Conservation (phyloP, 2,113 vertebrate species). For the Dromiciops gliroides region DNA sequence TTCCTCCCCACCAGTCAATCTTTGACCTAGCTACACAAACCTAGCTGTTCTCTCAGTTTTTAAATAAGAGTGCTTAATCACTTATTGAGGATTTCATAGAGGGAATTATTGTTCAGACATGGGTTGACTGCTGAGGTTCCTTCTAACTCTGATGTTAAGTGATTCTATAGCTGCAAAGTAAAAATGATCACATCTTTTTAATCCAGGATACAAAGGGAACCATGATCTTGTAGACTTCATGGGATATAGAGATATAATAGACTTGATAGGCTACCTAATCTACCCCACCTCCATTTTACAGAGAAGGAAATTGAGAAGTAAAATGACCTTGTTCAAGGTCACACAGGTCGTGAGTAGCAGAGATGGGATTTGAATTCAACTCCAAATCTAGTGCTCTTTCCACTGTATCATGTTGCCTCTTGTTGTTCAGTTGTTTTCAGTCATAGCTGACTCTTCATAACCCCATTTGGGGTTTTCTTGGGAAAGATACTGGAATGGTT, state of each 20-base stretch:
- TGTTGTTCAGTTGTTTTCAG: background rate
- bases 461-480: no score
- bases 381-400: background rate
- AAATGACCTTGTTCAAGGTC: background rate
- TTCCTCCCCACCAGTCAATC: background rate
- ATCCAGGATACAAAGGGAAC: background rate
- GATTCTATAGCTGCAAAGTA: background rate
- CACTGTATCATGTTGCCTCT: background rate
- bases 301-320: background rate
- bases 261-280: background rate
- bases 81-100: background rate
- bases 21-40: background rate
- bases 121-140: background rate
- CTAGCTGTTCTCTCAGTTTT: background rate
- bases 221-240: background rate
- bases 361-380: background rate
- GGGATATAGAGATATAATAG: background rate
- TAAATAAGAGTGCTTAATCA: background rate
- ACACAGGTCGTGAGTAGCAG: background rate
- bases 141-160: background rate
- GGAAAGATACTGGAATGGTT: no score
- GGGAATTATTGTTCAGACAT: background rate
- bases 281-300: background rate
- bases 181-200: background rate
- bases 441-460: no score